Conservation (phyloP, 2,888 invertebrate genomes). For the Azorinus chamasolen region DNA sequence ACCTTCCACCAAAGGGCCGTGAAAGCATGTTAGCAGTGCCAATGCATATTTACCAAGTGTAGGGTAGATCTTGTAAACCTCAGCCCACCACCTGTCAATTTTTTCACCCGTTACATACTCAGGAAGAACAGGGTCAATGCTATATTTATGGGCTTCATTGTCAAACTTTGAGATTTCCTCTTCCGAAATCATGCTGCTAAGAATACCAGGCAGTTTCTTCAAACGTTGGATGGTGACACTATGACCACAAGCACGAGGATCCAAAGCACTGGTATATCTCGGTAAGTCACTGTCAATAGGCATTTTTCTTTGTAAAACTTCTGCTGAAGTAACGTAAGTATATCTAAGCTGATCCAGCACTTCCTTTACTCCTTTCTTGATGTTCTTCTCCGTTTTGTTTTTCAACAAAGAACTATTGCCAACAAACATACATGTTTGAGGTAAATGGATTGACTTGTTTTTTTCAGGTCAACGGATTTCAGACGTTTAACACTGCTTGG, state of each 20-base stretch:
- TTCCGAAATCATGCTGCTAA: conserved; percentile 39
- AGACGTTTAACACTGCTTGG: conserved; percentile 24
- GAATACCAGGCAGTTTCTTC: conserved; percentile 35
- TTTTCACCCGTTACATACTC: background rate
- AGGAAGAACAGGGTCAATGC: conserved; percentile 23
- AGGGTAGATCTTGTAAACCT: conserved; percentile 37
- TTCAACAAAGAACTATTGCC: conserved; percentile 8
- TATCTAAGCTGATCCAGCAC: conserved; percentile 2
- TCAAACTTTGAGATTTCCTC: conserved; percentile 42
- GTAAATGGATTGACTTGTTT: too few species aligned
- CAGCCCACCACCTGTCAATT: background rate
- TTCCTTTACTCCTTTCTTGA: conserved; percentile 6
- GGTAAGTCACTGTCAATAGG: conserved; percentile 57
- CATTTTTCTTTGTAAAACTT: conserved; percentile 47
- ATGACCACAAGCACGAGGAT: conserved; percentile 53
- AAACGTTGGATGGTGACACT: conserved; percentile 28
- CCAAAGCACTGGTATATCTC: conserved; percentile 39
- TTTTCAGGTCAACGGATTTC: conserved; percentile 13
- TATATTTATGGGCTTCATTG: conserved; percentile 33
- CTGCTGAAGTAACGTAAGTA: conserved; percentile 14
- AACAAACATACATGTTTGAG: conserved; percentile 23
- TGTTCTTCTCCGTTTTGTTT: background rate
- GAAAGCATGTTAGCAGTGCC: conserved; percentile 55
- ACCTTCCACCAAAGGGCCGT: conserved; percentile 62
- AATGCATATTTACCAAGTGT: conserved; percentile 39